Percentiles rank a stretch among this genome's conserved stretches.
Evolutionary conservation across 2,797 vertebrate species (phyloP).

Genomic region (Salarias fasciatus): DNA sequence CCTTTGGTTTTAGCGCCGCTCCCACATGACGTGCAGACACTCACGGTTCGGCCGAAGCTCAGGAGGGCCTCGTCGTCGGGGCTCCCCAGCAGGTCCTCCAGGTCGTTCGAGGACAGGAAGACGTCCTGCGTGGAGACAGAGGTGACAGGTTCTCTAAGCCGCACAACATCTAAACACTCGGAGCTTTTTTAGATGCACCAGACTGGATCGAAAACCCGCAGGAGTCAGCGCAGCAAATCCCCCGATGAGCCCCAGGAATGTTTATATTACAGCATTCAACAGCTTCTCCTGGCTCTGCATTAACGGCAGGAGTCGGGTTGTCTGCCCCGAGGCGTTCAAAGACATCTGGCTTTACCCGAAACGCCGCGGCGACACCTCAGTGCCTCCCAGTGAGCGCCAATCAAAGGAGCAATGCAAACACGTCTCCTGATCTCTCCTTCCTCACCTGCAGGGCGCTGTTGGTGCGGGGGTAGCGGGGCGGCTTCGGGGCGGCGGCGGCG

Average conservation of each 20-base stretch:
- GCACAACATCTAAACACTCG: conserved; percentile 32
- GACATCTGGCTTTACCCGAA: conserved; percentile 38
- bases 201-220: conserved; percentile 49
- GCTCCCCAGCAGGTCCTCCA: conserved; percentile 70
- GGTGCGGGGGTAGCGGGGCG: conserved; percentile 58
- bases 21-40: conserved; percentile 30
- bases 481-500: conserved; percentile 44
- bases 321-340: conserved; percentile 39
- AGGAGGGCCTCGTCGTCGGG: conserved; percentile 41
- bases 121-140: conserved; percentile 64
- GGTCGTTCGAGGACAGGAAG: conserved; percentile 80
- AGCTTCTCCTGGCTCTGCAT: conserved; percentile 14
- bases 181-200: conserved; percentile 35
- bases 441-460: conserved; percentile 66
- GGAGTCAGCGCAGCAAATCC: conserved; percentile 29
- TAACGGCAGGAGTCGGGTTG: conserved; percentile 46
- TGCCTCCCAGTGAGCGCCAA: conserved; percentile 6
- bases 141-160: conserved; percentile 12
- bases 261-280: conserved; percentile 11
- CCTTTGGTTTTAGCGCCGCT: background rate
- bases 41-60: conserved; percentile 57
- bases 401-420: conserved; percentile 9
- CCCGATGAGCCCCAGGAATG: conserved; percentile 35
- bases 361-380: conserved; percentile 24
- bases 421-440: background rate